phyloP scores from a whole-genome alignment of 2,113 vertebrate genomes.

The Vulpes ferrilata region DNA sequence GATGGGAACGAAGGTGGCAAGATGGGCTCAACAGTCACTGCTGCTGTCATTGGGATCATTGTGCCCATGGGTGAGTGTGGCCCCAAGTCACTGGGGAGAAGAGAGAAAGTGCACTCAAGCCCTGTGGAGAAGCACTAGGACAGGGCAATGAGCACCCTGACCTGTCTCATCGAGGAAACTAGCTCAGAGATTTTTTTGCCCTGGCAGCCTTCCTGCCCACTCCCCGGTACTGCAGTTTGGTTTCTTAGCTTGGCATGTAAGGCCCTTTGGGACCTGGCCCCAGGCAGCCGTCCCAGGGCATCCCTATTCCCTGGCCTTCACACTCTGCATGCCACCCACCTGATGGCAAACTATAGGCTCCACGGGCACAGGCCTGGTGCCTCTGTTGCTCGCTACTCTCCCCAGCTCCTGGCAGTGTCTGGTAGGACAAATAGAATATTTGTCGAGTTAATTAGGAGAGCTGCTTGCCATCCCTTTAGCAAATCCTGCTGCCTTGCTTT shows the following conservation, averaged over 20 bases:
- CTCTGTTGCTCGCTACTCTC: not conserved
- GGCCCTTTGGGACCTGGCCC: not conserved
- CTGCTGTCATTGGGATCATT: conserved; percentile 95
- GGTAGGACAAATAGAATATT: not conserved
- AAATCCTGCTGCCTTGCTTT: not conserved
- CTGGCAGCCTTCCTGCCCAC: not conserved
- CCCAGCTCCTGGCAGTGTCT: not conserved
- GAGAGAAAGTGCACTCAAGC: not conserved
- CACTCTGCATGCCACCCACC: not conserved
- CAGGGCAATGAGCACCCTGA: not conserved
- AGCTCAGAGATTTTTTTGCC: not conserved
- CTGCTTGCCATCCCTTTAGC: not conserved
- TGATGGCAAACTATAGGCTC: not conserved
- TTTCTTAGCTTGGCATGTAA: not conserved
- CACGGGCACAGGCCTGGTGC: not conserved
- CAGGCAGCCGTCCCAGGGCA: not conserved
- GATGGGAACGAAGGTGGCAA: conserved; percentile 92
- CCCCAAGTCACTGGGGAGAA: not conserved
- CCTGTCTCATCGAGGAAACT: not conserved
- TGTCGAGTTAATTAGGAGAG: not conserved
- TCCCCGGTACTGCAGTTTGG: not conserved
- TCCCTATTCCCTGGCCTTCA: not conserved
- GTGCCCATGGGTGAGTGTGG: conserved; percentile 95
- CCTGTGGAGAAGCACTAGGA: not conserved
- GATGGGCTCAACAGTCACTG: conserved; percentile 95